Evolutionary conservation across 2,113 vertebrate species (phyloP).

Genomic region (Takifugu bimaculatus): DNA sequence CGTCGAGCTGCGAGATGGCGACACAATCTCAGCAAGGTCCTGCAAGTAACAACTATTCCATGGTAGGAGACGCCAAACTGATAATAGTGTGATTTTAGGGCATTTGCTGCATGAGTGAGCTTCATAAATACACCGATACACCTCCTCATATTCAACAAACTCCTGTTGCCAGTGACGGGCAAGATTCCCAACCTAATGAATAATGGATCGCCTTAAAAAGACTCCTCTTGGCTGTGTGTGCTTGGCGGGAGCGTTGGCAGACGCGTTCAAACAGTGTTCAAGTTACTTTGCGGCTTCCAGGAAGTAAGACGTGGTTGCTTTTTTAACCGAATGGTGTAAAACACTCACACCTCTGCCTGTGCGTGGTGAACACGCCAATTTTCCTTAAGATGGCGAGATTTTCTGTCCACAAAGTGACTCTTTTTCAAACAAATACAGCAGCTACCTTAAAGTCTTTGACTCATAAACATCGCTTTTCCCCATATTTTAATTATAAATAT

Average conservation of each 20-base stretch:
- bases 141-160: slow-evolving; percentile 15
- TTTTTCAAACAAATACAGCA: too few relatives aligned
- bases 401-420: too few relatives aligned
- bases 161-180: slow-evolving; percentile 5
- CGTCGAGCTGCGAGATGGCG: slow-evolving; percentile 23
- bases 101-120: neutral
- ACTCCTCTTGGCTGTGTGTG: slow-evolving; percentile 33
- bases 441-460: too few relatives aligned
- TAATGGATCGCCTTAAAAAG: slow-evolving; percentile 37
- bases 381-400: slow-evolving; percentile 1
- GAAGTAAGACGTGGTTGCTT: slow-evolving; percentile 24
- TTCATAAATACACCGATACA: slow-evolving; percentile 1
- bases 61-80: too few relatives aligned
- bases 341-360: slow-evolving; percentile 13
- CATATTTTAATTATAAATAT: too few relatives aligned
- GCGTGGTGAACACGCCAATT: slow-evolving; percentile 4
- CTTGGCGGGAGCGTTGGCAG: slow-evolving; percentile 20
- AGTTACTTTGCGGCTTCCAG: slow-evolving; percentile 33
- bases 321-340: slow-evolving; percentile 19
- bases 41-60: neutral
- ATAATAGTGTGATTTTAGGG: neutral
- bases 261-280: slow-evolving; percentile 19
- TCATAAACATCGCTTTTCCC: too few relatives aligned
- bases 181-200: slow-evolving; percentile 26
- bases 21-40: slow-evolving; percentile 13